Evolutionary conservation across 2,797 vertebrate species (phyloP), one percentile per base, ranked within the genome.

Genomic region (Arrhamphus sclerolepis): DNA sequence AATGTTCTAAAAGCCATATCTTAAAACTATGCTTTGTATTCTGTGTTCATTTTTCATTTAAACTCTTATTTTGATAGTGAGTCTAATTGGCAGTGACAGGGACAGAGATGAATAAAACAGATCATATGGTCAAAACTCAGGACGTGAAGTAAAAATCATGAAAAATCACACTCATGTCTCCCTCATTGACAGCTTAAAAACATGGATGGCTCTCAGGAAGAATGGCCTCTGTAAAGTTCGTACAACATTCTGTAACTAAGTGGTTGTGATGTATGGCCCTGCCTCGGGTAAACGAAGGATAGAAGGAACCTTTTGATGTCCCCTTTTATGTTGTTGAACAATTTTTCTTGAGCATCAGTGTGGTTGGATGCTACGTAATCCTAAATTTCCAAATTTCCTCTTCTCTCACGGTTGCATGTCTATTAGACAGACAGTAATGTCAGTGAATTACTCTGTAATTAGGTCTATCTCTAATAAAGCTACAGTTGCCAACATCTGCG

Each of bases 361-460:
- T 29, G 19, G 55, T 53, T 49, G 46, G 59, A 69, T 76, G 69
- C 42, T 66, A 81, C 64, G 41, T 82, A 78, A 76, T 76, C 62
- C 67, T 52, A 61, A 63, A 67, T 79, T 62, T 59, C 60, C 50
- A 54, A 52, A 68, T 83, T 80, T 69, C 67, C 81, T 70, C 57
- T 61, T 61, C 66, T 85, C 69, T 81, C 53, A 46, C 3, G 28
- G 56, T 61, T 77, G 70, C 44, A 64, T 80, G 72, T 78, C 69
- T 49, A 47, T 79, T 67, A 75, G 69, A 83, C 56, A 72, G 84
- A 89, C 85, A 87, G 83, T 84, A 85, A 85, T 90, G 83, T 83
- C 68, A 61, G 70, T 78, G 79, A 90, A 89, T 88, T 89, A 75
- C 69, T 71, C 65, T 55, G 86, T 81, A 88, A 89, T 89, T 86